phyloP scores from a whole-genome alignment of 2,113 vertebrate species.

The Cromileptes altivelis region DNA sequence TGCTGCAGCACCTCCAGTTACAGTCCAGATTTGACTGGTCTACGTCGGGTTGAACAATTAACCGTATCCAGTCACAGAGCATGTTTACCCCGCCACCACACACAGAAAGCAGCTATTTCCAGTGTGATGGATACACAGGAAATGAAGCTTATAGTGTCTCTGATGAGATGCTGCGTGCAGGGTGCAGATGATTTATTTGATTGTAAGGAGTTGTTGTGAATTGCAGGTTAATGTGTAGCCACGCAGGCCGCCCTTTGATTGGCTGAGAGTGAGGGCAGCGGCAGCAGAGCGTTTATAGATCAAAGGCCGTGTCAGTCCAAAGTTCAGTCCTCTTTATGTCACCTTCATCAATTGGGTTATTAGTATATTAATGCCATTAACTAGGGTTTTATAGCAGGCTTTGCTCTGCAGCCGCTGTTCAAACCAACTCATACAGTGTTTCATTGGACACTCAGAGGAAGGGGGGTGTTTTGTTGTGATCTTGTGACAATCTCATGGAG shows the following conservation, averaged over 20 bases:
- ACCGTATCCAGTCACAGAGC: slow-evolving; percentile 35
- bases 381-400: background rate
- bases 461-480: slow-evolving; percentile 29
- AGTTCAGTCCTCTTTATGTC: slow-evolving; percentile 69
- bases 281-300: slow-evolving; percentile 48
- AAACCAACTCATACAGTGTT: background rate
- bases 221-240: slow-evolving; percentile 74
- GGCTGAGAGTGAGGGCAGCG: slow-evolving; percentile 67
- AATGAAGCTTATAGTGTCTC: no score
- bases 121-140: background rate
- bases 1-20: slow-evolving; percentile 26
- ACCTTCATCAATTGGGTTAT: background rate
- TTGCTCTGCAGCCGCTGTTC: background rate
- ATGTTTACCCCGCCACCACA: slow-evolving; percentile 32
- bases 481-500: slow-evolving; percentile 63
- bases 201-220: slow-evolving; percentile 21
- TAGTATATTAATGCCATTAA: background rate
- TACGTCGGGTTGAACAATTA: slow-evolving; percentile 61
- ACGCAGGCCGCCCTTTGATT: slow-evolving; percentile 65
- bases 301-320: slow-evolving; percentile 70
- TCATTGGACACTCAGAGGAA: background rate
- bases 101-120: background rate
- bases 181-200: background rate
- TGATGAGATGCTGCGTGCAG: background rate
- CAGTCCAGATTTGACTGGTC: slow-evolving; percentile 77